Percentiles rank a stretch among this genome's conserved stretches.
Conservation (phyloP, 2,888 invertebrate genomes). For the Macrosoma leucophasiata region DNA sequence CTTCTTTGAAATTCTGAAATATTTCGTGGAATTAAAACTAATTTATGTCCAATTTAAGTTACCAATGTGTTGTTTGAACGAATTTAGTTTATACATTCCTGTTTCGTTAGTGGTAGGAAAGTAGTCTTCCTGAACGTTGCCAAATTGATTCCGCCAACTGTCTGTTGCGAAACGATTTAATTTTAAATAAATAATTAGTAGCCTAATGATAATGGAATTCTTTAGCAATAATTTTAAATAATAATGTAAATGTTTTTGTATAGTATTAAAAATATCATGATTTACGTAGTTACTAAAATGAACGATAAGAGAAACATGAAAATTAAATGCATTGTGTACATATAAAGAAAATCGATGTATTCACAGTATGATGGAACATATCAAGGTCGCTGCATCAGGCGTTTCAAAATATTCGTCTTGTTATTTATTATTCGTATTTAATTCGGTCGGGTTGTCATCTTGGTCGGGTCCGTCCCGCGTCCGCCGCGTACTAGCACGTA, state of each 20-base stretch:
- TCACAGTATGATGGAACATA: constrained; percentile 46
- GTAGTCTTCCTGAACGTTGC: constrained; percentile 75
- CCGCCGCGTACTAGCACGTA: too few species aligned
- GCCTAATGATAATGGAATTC: constrained; percentile 69
- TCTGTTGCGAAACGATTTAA: constrained; percentile 67
- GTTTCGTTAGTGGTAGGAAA: constrained; percentile 73
- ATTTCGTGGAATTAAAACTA: constrained; percentile 38
- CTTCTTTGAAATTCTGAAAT: constrained; percentile 50
- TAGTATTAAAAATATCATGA: constrained; percentile 58
- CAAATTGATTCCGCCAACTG: constrained; percentile 71
- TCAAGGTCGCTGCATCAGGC: constrained; percentile 39
- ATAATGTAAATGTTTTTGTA: constrained; percentile 73
- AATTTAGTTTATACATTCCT: constrained; percentile 73
- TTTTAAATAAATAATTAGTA: constrained; percentile 61
- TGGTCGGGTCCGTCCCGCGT: too few species aligned
- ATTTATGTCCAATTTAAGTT: constrained; percentile 63
- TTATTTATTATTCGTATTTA: constrained; percentile 24
- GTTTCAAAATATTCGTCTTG: constrained; percentile 37
- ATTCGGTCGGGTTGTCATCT: constrained; percentile 9
- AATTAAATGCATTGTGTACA: constrained; percentile 52
- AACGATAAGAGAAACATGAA: constrained; percentile 38
- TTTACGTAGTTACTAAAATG: constrained; percentile 42
- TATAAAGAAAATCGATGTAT: constrained; percentile 35
- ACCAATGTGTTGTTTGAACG: constrained; percentile 70
- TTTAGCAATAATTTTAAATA: constrained; percentile 72